A percentile compares a stretch with the other conserved stretches of the same genome.
Evolutionary conservation across 2,113 vertebrate species (phyloP).

Genomic region (Orthonyx spaldingii): DNA sequence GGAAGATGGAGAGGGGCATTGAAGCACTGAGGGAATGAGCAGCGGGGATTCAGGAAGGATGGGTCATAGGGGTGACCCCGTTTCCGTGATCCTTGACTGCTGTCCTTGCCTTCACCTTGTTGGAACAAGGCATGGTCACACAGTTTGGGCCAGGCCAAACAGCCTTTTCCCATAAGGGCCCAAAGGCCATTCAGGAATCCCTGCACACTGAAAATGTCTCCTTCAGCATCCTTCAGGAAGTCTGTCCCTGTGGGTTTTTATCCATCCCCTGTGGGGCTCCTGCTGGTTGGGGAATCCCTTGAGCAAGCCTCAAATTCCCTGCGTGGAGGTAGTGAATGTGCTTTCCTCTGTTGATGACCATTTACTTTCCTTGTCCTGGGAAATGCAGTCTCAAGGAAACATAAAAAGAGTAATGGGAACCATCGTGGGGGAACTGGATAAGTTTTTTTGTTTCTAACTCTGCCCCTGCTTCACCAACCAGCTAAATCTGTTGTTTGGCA

Average conservation of each 20-base stretch:
- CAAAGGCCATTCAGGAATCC: neutral
- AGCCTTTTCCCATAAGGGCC: neutral
- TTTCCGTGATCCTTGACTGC: accelerated
- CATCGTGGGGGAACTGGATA: neutral
- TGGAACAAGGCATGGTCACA: neutral
- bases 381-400: neutral
- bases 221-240: neutral
- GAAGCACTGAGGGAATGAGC: neutral
- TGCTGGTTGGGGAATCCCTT: neutral
- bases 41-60: neutral
- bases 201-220: neutral
- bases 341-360: neutral
- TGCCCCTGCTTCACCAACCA: neutral
- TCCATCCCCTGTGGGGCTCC: neutral
- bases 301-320: neutral
- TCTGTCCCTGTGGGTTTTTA: neutral
- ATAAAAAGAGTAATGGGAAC: neutral
- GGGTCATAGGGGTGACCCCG: neutral
- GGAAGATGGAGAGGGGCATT: neutral
- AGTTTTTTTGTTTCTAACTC: neutral
- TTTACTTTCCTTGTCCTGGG: neutral
- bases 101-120: neutral
- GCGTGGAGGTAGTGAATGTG: neutral
- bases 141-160: neutral
- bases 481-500: neutral